A percentile compares a stretch with the other conserved stretches of the same genome.
Evolutionary conservation across 2,797 vertebrate genomes (phyloP).

Genomic region (Mus minutoides): DNA sequence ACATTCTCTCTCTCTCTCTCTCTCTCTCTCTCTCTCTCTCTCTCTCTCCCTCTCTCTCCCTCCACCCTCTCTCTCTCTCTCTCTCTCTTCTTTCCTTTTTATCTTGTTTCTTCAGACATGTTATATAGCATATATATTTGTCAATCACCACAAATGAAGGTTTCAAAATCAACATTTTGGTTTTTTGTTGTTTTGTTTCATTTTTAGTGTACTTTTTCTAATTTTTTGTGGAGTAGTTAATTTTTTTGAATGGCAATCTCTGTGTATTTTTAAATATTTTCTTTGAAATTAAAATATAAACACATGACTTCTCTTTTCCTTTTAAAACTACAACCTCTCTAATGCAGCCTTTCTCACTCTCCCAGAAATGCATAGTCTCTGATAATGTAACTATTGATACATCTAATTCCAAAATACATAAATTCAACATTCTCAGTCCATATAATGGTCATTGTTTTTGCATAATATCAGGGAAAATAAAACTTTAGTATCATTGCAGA

Average conservation of each 20-base stretch:
- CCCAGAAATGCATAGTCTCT: background rate
- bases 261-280: background rate
- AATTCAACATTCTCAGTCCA: accelerated
- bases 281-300: background rate
- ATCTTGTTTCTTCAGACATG: background rate
- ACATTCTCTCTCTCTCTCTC: background rate
- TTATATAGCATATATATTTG: background rate
- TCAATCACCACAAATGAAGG: background rate
- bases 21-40: background rate
- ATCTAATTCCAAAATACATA: background rate
- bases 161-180: background rate
- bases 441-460: background rate
- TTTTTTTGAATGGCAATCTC: background rate
- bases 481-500: background rate
- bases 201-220: background rate
- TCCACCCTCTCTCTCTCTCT: too few species aligned
- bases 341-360: background rate
- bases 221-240: background rate
- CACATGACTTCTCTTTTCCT: background rate
- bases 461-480: background rate
- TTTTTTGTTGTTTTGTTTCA: background rate
- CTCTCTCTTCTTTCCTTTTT: background rate
- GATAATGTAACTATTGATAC: background rate
- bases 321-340: background rate
- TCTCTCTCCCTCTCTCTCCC: too few species aligned